Base-by-base conservation (phyloP, 2,113 vertebrate genomes). In the Semnornis frantzii region DNA sequence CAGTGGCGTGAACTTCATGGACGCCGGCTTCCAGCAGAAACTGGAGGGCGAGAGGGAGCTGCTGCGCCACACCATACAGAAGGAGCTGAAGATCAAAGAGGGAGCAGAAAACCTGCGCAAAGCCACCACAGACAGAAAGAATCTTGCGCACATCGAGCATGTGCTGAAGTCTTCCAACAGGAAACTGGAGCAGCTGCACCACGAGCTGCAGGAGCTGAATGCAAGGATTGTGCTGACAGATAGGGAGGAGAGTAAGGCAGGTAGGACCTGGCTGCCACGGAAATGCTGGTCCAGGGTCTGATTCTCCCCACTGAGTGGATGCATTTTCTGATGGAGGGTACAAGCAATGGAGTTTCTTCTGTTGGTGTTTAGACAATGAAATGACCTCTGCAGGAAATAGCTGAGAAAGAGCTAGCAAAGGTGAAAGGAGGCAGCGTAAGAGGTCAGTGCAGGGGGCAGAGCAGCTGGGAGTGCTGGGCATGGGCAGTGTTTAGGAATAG, bases 71-170 rank as follows among this genome's bases (percentile, higher is more conserved):
- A 99, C 99, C 95, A 99, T 99, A 96, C 99, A 99, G 87, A 98
- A 98, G 84, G 99, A 99, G 86, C 97, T 99, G 92, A 99, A 99
- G 94, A 99, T 99, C 93, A 99, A 99, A 96, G 99, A 99, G 94
- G 99, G 99, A 0, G 98, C 98, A 1, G 99, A 99, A 94, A 99
- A 99, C 84, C 94, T 99, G 86, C 98, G 98, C 39, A 97, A 98
- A 19, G 99, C 97, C 1, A 98, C 98, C 33, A 99, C 98, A 0
- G 99, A 99, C 95, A 98, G 98, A 12, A 99, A 98, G 64, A 98
- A 98, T 28, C 98, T 98, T 42, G 98, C 97, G 77, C 99, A 98
- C 31, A 98, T 99, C 73, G 99, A 98, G 93, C 98, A 98, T 13
- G 98, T 99, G 92, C 96, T 99, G 42, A 98, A 98, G 46, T 98